Evolutionary conservation across 2,797 vertebrate species (phyloP), one percentile per base, ranked within the genome.

Genomic region (Scyliorhinus canicula): DNA sequence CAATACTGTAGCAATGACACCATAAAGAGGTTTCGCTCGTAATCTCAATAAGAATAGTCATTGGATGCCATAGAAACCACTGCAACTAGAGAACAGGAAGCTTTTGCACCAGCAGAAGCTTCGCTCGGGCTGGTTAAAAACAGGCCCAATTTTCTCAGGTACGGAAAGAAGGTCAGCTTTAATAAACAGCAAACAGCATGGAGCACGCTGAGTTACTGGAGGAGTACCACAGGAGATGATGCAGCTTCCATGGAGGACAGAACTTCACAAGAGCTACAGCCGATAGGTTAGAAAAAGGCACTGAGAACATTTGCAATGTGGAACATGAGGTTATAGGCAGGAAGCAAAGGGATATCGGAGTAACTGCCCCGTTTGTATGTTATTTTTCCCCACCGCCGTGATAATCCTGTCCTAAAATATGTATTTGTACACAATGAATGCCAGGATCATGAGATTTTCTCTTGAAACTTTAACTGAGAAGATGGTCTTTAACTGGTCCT

Each of bases 1-100:
- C 55, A 90, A 90, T 63, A 90, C 40, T 24, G 55, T n/a, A 90
- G 86, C 86, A 40, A 90, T 57, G 86, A 90, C 55, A 26, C n/a
- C 8, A 63, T 24, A n/a, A 44, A 63, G 40, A 91, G n/a, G 88
- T 50, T 91, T 82, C 44, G 40, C 57, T 91, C 88, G 40, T 60
- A 63, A 40, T 91, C n/a, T 91, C 88, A 91, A 65, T 44, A 44
- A 91, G 57, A 65, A 21, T 90, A 90, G 44, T 91, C 88, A 91
- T 91, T 91, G 88, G 88, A 91, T 91, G 88, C 88, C 57, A 44
- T 91, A 65, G 60, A 91, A 91, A 91, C 88, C 88, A 63, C 88
- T 24, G 16, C 60, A 91, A 65, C 88, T 57, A 91, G 57, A 40
- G 88, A 19, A 65, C 88, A 91, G 88, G 88, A 91, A 91, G 88